phyloP scores from a whole-genome alignment of 2,888 invertebrate genomes.

The Cryptosula pallasiana region DNA sequence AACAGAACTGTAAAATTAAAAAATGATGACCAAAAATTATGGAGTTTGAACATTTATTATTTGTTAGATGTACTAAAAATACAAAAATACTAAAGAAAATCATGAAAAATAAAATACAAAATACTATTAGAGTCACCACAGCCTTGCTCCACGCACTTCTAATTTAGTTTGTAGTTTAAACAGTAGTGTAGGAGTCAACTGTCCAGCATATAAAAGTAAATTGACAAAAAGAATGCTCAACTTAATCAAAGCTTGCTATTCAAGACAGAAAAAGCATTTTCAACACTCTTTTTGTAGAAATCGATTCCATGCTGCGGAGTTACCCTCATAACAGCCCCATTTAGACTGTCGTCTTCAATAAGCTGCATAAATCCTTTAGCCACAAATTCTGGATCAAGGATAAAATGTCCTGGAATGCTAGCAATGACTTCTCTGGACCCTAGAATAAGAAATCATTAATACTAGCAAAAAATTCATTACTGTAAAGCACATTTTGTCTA shows the following conservation, averaged over 20 bases:
- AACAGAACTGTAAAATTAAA: too few species aligned
- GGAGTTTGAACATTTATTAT: too few species aligned
- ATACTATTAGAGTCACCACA: too few species aligned
- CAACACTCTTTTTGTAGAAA: conserved; percentile 24
- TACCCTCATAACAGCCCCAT: conserved; percentile 36
- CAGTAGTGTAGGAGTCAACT: too few species aligned
- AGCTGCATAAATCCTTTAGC: conserved; percentile 36
- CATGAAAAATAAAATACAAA: neutral
- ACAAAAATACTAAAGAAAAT: neutral
- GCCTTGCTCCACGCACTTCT: too few species aligned
- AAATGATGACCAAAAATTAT: too few species aligned
- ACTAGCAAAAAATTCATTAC: neutral
- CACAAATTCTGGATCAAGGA: conserved; percentile 31
- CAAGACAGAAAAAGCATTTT: neutral
- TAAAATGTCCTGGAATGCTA: neutral
- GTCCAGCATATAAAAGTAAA: too few species aligned
- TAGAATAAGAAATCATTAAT: neutral
- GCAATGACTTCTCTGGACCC: neutral
- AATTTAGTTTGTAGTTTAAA: too few species aligned
- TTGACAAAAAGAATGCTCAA: neutral
- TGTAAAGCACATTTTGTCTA: neutral
- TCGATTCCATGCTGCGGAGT: conserved; percentile 33
- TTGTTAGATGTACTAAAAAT: neutral
- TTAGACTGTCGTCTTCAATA: conserved; percentile 35
- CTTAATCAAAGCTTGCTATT: neutral